Percentiles rank a stretch among this genome's conserved stretches.
Evolutionary conservation across 2,888 invertebrate genomes (phyloP).

Genomic region (Mystacides longicornis): DNA sequence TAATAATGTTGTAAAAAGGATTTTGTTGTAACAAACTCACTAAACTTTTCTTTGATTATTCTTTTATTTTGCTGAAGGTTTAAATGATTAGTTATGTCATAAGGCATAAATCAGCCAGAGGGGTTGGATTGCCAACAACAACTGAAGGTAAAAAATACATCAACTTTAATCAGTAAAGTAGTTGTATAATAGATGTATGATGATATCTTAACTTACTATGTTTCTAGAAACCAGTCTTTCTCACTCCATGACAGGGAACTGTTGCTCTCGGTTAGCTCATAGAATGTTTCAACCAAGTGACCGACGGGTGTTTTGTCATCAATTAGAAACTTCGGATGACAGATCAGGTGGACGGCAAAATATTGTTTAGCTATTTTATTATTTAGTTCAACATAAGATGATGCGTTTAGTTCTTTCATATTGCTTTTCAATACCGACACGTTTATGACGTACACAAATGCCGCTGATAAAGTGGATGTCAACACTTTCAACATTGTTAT

Average conservation of each 20-base stretch:
- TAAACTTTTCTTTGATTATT: too few relatives aligned
- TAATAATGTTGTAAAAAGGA: too few relatives aligned
- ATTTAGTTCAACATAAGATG: slow-evolving; percentile 12
- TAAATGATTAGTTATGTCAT: too few relatives aligned
- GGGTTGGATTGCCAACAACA: too few relatives aligned
- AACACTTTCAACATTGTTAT: slow-evolving; percentile 40
- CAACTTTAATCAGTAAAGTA: too few relatives aligned
- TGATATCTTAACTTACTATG: slow-evolving; percentile 47
- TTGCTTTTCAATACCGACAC: slow-evolving; percentile 31
- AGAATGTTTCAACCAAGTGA: slow-evolving; percentile 54
- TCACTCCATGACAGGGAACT: slow-evolving; percentile 62
- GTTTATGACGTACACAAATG: slow-evolving; percentile 41
- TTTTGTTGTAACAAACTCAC: too few relatives aligned
- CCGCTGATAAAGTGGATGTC: slow-evolving; percentile 37
- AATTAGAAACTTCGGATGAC: slow-evolving; percentile 56
- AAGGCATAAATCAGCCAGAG: too few relatives aligned
- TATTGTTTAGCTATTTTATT: slow-evolving; percentile 15
- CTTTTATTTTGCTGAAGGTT: too few relatives aligned
- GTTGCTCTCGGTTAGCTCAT: slow-evolving; percentile 50
- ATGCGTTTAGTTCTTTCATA: slow-evolving; percentile 10
- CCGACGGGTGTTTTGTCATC: slow-evolving; percentile 50
- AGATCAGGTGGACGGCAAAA: slow-evolving; percentile 36
- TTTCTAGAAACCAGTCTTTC: slow-evolving; percentile 59
- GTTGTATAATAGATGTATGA: too few relatives aligned
- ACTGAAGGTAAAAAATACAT: too few relatives aligned